A percentile compares a stretch with the other conserved stretches of the same genome.
Evolutionary conservation across 2,888 invertebrate species (phyloP).

Genomic region (Eurois occulta): DNA sequence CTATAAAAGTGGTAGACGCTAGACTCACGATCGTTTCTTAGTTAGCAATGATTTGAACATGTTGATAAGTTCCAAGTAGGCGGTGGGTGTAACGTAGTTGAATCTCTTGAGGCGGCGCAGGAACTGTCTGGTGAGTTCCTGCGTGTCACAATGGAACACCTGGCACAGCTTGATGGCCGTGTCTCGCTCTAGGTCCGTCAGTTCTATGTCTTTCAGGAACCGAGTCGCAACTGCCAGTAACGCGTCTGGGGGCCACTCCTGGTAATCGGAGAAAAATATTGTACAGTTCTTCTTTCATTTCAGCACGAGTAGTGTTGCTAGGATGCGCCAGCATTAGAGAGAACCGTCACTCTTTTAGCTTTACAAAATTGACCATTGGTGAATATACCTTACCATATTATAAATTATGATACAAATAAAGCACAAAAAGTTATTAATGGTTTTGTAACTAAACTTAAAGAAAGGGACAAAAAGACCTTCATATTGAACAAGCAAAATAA

Average conservation of each 20-base stretch:
- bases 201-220: conserved; percentile 95
- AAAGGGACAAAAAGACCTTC: not conserved
- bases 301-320: not conserved
- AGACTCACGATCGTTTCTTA: conserved; percentile 93
- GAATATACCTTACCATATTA: not conserved
- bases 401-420: not conserved
- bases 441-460: not conserved
- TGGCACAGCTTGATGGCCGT: conserved; percentile 97
- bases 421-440: not conserved
- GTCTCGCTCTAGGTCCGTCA: conserved; percentile 93
- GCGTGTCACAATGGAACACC: conserved; percentile 96
- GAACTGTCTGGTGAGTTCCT: conserved; percentile 92
- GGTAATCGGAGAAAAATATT: conserved; percentile 1
- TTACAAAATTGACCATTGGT: not conserved
- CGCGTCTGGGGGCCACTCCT: conserved; percentile 98
- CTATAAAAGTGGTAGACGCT: not conserved
- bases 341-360: not conserved
- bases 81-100: conserved; percentile 98
- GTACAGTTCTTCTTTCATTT: not conserved
- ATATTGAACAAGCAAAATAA: not conserved
- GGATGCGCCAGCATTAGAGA: not conserved
- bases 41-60: conserved; percentile 95
- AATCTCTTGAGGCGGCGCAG: conserved; percentile 91
- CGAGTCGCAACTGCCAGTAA: conserved; percentile 96
- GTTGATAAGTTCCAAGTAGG: conserved; percentile 97